Base-by-base conservation (phyloP, 2,113 vertebrate genomes). In the Antechinus stuartii region DNA sequence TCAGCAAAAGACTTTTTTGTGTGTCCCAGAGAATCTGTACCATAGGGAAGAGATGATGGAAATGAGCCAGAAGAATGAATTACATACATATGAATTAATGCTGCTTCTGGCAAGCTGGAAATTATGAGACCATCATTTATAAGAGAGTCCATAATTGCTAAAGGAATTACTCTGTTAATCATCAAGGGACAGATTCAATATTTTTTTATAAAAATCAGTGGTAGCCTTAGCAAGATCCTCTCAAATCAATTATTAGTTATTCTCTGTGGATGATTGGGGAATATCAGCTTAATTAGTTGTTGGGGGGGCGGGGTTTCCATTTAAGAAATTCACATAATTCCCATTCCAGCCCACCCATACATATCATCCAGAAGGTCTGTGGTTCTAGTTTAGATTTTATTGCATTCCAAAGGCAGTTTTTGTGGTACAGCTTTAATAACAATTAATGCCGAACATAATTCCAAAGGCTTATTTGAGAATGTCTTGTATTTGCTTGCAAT, bases 101-200 rank as follows among this genome's bases (percentile, higher is more conserved):
- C 90, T 90, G 93, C 94, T 98, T 68, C 53, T 4, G 0, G 94
- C 90, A 96, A 94, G 89, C 97, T 97, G 49, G 97, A 96, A 98
- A 96, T 96, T 95, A 94, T 10, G 54, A 96, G 95, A 89, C 90
- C 92, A 96, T 97, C 95, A 95, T 98, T 98, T 98, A 27, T 2
- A 92, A 97, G 89, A 95, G 91, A 96, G 91, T 91, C 94, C 94
- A 54, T 96, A 98, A 98, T 97, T 98, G 95, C 95, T 96, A 91
- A 93, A 98, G 94, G 93, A 97, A 98, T 97, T 97, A 98, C 89
- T 97, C 95, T 96, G 96, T 97, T 98, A 98, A 98, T 98, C 96
- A 98, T 92, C 19, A 16, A 11, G 95, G 95, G 94, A 98, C 94
- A 97, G 96, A 97, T 94, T 95, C 94, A 96, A 97, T 98, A 96